Percentiles rank a stretch among this genome's conserved stretches.
Conservation (phyloP, 2,113 vertebrate species). For the Gopherus evgoodei region DNA sequence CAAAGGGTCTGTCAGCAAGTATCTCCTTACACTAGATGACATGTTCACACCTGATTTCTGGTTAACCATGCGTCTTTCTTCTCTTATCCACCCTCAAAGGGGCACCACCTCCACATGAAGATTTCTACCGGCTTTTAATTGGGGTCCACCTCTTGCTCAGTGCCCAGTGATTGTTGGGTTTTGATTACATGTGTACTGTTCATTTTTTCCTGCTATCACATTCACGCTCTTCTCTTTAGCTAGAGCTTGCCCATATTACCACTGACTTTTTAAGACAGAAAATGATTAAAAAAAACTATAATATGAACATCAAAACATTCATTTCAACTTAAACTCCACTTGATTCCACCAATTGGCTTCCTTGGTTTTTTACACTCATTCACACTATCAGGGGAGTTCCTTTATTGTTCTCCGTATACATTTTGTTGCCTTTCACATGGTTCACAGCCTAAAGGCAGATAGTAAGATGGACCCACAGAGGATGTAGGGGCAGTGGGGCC, state of each 20-base stretch:
- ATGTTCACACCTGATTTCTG: accelerated
- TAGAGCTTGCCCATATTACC: neutral
- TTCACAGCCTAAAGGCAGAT: neutral
- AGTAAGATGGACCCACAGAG: neutral
- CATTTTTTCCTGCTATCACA: neutral
- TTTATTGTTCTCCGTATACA: neutral
- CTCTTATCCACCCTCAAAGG: neutral
- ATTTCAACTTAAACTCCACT: neutral
- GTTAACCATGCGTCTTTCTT: accelerated
- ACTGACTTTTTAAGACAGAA: neutral
- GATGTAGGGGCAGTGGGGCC: neutral
- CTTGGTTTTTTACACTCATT: neutral
- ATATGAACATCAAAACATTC: neutral
- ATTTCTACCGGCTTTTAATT: neutral
- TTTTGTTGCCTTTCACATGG: neutral
- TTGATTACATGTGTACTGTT: neutral
- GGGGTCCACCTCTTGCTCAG: neutral
- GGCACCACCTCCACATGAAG: neutral
- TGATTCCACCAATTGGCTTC: neutral
- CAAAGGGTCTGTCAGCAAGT: accelerated
- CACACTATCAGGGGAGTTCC: neutral
- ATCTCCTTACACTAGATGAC: accelerated
- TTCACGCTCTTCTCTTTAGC: neutral
- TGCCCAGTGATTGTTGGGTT: neutral
- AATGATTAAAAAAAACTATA: neutral